phyloP scores from a whole-genome alignment of 2,888 invertebrate species.

The Microplitis deprimator region DNA sequence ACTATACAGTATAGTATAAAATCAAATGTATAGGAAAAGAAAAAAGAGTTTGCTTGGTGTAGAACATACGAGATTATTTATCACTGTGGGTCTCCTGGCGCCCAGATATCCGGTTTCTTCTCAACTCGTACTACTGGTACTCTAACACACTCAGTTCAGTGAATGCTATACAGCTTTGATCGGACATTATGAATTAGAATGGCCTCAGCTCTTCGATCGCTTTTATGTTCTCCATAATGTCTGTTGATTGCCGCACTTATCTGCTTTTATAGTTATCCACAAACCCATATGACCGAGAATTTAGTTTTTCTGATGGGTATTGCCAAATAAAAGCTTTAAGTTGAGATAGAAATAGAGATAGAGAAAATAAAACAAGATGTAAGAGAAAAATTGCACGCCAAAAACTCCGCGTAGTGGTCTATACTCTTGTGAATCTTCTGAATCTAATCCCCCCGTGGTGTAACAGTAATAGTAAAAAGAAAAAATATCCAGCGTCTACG shows the following conservation, averaged over 20 bases:
- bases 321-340: neutral
- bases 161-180: constrained; percentile 38
- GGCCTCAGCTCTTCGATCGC: constrained; percentile 8
- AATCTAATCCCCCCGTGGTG: neutral
- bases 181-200: constrained; percentile 36
- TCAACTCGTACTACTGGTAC: neutral
- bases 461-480: neutral
- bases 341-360: constrained; percentile 7
- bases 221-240: neutral
- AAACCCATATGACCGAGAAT: neutral
- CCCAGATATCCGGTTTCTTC: constrained; percentile 39
- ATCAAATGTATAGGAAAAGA: neutral
- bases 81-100: constrained; percentile 35
- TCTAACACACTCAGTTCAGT: neutral
- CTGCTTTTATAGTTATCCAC: neutral
- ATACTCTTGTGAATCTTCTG: neutral
- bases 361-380: neutral
- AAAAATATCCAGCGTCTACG: neutral
- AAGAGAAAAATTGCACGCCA: neutral
- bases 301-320: too few relatives aligned
- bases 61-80: constrained; percentile 30
- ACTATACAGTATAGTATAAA: neutral
- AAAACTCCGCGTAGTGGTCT: neutral
- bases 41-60: neutral
- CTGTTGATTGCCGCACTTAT: constrained; percentile 8